Conservation (phyloP, 2,888 invertebrate species). For the Octodonta nipae region DNA sequence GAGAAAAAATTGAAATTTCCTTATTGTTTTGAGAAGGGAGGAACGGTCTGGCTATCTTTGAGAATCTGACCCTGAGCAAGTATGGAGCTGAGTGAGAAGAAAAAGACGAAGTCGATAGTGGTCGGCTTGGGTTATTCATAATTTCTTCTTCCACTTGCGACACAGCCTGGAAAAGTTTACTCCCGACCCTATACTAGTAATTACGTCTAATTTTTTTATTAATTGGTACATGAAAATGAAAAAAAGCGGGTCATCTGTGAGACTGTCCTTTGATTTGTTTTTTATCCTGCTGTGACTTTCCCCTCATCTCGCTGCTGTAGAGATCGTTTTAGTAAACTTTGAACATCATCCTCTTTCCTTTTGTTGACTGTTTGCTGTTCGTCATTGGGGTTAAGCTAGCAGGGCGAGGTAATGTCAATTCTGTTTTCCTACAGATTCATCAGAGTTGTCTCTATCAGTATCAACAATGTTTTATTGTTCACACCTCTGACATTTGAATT, state of each 20-base stretch:
- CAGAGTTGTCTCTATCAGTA: background rate
- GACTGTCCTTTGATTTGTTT: conserved; percentile 4
- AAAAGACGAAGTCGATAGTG: conserved; percentile 4
- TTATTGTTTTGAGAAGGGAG: conserved; percentile 4
- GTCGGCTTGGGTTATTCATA: conserved; percentile 5
- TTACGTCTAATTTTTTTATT: conserved; percentile 4
- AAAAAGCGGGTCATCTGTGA: conserved; percentile 5
- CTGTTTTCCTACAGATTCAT: background rate
- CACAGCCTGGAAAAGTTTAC: conserved; percentile 5
- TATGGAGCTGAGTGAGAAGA: conserved; percentile 4
- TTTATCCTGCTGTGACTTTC: too few species aligned
- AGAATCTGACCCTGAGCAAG: conserved; percentile 2
- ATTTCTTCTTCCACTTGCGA: conserved; percentile 5
- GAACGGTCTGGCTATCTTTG: conserved; percentile 2
- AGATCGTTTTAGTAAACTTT: conserved; percentile 5
- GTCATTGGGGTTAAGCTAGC: conserved; percentile 4
- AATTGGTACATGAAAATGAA: conserved; percentile 5
- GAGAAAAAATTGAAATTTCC: conserved; percentile 2
- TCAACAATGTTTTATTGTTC: conserved; percentile 4
- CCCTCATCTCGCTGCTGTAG: conserved; percentile 5
- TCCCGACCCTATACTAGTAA: conserved; percentile 3
- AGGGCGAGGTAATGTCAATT: conserved; percentile 1
- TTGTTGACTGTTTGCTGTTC: too few species aligned
- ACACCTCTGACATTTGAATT: background rate
- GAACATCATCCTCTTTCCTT: conserved; percentile 5